A percentile compares a stretch with the other conserved stretches of the same genome.
These are phyloP conservation scores for Aphodius granarius DNA, from an alignment of 2,888 invertebrate species.

Conservation along the genomic window DNA sequence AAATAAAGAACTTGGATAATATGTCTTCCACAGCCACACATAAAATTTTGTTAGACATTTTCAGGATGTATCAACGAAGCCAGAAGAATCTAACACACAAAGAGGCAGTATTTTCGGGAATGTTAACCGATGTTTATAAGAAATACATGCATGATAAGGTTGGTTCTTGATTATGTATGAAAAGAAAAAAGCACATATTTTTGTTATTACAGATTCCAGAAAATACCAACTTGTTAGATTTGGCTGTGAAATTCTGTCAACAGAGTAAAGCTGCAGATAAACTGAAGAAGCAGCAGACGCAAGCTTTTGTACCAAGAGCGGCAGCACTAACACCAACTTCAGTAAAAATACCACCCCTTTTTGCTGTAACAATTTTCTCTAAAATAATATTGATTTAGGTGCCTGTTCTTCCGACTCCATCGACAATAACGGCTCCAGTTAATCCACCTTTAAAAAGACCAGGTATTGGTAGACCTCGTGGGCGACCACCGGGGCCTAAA, in stretches of 20 bases:
- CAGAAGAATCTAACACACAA: constrained; percentile 65
- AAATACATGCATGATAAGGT: constrained; percentile 63
- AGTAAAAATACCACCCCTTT: constrained; percentile 11
- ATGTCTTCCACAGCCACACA: constrained; percentile 48
- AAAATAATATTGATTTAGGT: constrained; percentile 26
- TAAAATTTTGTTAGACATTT: constrained; percentile 60
- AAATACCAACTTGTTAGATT: constrained; percentile 64
- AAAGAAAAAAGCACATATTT: neutral
- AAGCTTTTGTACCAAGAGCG: constrained; percentile 20
- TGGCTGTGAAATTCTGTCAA: constrained; percentile 72
- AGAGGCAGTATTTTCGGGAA: constrained; percentile 62
- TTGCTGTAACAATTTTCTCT: neutral
- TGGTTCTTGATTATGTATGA: constrained; percentile 40
- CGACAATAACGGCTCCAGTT: constrained; percentile 30
- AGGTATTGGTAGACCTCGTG: constrained; percentile 54
- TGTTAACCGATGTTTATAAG: constrained; percentile 73
- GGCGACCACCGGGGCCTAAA: constrained; percentile 56
- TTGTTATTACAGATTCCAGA: constrained; percentile 55
- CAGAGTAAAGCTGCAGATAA: constrained; percentile 63
- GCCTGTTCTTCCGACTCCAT: constrained; percentile 34
- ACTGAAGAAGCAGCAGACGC: constrained; percentile 48
- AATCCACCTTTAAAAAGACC: constrained; percentile 42
- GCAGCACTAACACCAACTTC: constrained; percentile 13
- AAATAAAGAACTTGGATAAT: constrained; percentile 56
- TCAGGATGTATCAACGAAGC: constrained; percentile 69